phyloP scores from a whole-genome alignment of 2,113 vertebrate genomes.

The Hoplias malabaricus region DNA sequence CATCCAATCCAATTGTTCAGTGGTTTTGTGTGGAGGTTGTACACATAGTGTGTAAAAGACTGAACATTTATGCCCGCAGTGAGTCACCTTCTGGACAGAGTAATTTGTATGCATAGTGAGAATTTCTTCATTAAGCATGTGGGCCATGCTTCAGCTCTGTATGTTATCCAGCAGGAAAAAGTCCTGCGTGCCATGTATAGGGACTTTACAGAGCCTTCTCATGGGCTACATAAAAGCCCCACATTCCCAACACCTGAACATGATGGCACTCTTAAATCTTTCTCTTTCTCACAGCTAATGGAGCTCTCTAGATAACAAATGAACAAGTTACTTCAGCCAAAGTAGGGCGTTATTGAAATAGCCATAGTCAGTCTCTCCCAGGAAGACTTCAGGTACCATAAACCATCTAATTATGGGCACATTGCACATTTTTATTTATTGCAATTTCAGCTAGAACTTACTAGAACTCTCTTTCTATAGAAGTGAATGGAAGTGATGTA shows the following conservation, averaged over 20 bases:
- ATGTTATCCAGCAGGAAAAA: constrained; percentile 46
- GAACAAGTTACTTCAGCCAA: neutral
- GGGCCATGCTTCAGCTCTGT: neutral
- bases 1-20: too few relatives aligned
- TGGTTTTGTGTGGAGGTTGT: too few relatives aligned
- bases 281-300: neutral
- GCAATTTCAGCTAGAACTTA: neutral
- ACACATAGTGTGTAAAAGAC: too few relatives aligned
- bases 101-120: neutral
- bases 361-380: neutral
- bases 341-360: neutral
- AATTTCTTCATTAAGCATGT: neutral
- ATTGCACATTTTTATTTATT: neutral
- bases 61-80: too few relatives aligned
- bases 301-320: neutral
- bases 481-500: neutral
- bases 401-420: neutral
- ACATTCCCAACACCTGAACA: constrained; percentile 26
- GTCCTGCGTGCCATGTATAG: constrained; percentile 49
- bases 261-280: neutral
- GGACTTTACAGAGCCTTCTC: constrained; percentile 39
- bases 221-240: constrained; percentile 62
- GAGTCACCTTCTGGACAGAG: too few relatives aligned
- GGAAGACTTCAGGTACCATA: neutral
- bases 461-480: neutral